phyloP scores from a whole-genome alignment of 2,113 vertebrate genomes.

The Nothoprocta perdicaria region DNA sequence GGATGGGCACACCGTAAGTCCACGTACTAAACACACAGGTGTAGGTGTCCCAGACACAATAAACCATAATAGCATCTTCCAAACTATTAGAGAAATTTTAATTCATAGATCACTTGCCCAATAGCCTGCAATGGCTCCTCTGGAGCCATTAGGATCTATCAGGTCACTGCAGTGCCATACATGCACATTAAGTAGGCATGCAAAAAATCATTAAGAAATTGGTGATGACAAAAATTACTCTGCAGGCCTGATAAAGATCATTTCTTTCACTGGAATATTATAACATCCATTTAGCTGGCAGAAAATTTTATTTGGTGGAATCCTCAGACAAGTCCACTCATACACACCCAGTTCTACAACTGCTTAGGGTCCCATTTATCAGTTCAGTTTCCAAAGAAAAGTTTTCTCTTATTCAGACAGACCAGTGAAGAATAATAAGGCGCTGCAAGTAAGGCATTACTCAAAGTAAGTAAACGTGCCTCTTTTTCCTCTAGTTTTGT shows the following conservation, averaged over 20 bases:
- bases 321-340: background rate
- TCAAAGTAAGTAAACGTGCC: background rate
- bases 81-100: conserved; percentile 71
- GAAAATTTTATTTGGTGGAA: conserved; percentile 14
- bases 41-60: conserved; percentile 64
- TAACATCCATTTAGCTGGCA: background rate
- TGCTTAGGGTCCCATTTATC: background rate
- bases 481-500: background rate
- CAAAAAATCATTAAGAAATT: conserved; percentile 75
- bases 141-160: conserved; percentile 69
- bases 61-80: conserved; percentile 45
- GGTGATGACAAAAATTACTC: conserved; percentile 74
- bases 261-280: conserved; percentile 33
- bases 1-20: background rate
- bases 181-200: conserved; percentile 62
- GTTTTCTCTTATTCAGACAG: background rate
- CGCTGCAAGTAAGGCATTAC: background rate
- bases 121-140: conserved; percentile 71
- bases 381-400: background rate
- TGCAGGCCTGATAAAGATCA: conserved; percentile 47
- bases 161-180: conserved; percentile 64
- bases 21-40: conserved; percentile 55
- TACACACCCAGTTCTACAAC: background rate
- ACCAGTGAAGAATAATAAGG: background rate
- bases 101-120: conserved; percentile 72